Percentiles rank a stretch among this genome's conserved stretches.
Evolutionary conservation across 35 echinoderm and acorn worm genomes (phyloP).

Genomic region (Amphiura filiformis): DNA sequence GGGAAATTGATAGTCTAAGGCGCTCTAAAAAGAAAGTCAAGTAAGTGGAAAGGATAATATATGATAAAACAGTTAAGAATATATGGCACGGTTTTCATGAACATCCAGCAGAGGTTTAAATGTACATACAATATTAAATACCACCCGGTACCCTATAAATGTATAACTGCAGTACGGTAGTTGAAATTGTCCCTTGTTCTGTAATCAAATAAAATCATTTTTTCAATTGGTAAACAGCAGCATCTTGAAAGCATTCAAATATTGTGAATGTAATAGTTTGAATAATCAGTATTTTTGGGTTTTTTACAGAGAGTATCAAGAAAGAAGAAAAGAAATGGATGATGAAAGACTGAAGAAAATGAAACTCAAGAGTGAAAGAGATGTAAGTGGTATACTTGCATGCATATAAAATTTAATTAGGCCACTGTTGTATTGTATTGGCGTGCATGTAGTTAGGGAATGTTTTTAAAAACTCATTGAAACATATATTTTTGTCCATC

Average conservation of each 20-base stretch:
- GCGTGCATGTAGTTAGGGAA: not conserved
- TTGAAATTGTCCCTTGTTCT: not conserved
- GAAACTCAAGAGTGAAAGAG: constrained; percentile 59
- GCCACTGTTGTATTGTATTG: not conserved
- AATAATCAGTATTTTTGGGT: no score
- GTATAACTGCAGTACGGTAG: not conserved
- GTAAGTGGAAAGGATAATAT: constrained; percentile 39
- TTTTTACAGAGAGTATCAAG: constrained; percentile 53
- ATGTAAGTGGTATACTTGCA: constrained; percentile 55
- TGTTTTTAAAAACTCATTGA: no score
- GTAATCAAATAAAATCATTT: not conserved
- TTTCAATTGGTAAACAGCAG: not conserved
- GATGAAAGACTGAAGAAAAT: constrained; percentile 29
- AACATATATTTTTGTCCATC: no score
- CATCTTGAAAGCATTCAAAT: not conserved
- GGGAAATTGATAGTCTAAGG: constrained; percentile 61
- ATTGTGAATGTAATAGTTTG: no score
- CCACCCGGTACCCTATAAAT: not conserved
- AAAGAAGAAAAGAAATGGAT: constrained; percentile 69
- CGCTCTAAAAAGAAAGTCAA: constrained; percentile 65
- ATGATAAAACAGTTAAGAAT: not conserved
- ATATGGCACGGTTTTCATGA: not conserved
- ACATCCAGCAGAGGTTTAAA: not conserved
- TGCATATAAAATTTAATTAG: not conserved
- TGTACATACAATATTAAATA: not conserved